These are phyloP conservation scores for Hypolimnas misippus DNA, from an alignment of 2,888 invertebrate species.

Conservation along the genomic window DNA sequence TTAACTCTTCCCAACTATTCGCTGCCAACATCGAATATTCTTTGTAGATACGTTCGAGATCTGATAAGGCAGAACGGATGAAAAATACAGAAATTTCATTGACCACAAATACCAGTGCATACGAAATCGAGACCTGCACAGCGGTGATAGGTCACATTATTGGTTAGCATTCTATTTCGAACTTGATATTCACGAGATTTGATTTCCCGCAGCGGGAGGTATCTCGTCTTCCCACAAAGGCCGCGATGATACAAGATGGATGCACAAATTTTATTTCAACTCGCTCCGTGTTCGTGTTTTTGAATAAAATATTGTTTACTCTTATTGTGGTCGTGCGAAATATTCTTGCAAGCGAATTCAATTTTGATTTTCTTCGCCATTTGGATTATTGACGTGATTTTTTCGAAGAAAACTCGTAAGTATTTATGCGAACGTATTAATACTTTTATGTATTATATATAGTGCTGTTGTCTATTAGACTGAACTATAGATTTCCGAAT, in stretches of 20 bases:
- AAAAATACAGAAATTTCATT: constrained; percentile 35
- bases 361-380: neutral
- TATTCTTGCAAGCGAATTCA: neutral
- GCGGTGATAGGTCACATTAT: constrained; percentile 16
- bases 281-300: constrained; percentile 15
- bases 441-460: no score
- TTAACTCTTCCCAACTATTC: neutral
- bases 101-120: constrained; percentile 23
- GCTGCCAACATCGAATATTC: neutral
- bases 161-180: constrained; percentile 9
- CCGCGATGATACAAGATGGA: constrained; percentile 21
- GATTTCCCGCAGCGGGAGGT: constrained; percentile 32
- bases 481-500: no score
- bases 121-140: constrained; percentile 18
- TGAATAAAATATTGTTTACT: constrained; percentile 18
- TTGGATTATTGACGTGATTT: neutral
- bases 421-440: no score
- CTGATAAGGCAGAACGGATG: constrained; percentile 24
- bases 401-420: neutral
- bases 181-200: constrained; percentile 40
- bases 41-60: constrained; percentile 18
- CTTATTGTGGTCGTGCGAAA: neutral
- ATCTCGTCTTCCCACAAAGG: constrained; percentile 28
- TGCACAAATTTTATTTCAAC: constrained; percentile 30
- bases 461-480: no score